phyloP scores from a whole-genome alignment of 1,140 invertebrate species.

The Asobara japonica region DNA sequence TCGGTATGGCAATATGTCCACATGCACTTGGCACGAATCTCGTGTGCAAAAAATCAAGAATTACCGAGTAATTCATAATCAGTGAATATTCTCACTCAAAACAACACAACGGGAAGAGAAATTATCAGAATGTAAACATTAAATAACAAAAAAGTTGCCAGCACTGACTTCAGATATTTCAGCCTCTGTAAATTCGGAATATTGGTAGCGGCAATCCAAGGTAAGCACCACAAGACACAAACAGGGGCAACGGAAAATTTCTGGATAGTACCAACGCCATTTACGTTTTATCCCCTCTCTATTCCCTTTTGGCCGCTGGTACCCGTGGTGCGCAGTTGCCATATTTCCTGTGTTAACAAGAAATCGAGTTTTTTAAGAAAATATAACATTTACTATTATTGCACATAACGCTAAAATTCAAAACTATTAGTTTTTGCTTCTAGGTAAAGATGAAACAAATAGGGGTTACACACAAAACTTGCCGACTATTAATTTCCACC shows the following conservation, averaged over 20 bases:
- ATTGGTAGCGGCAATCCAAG: conserved; percentile 52
- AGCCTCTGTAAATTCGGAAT: conserved; percentile 49
- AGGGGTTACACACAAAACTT: too few relatives aligned
- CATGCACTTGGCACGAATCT: neutral
- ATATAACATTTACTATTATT: too few relatives aligned
- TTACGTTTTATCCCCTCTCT: conserved; percentile 25
- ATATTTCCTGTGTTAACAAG: too few relatives aligned
- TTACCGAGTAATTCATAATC: neutral
- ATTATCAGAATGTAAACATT: conserved; percentile 31
- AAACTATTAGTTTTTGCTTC: too few relatives aligned
- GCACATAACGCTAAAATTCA: too few relatives aligned
- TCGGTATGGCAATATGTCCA: too few relatives aligned
- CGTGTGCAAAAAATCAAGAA: neutral
- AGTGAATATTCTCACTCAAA: neutral
- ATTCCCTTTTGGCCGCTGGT: neutral
- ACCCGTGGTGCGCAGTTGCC: too few relatives aligned
- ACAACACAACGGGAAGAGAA: conserved; percentile 14
- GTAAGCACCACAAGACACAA: conserved; percentile 5
- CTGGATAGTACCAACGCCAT: conserved; percentile 45
- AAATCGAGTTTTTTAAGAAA: too few relatives aligned
- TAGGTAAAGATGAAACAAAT: too few relatives aligned
- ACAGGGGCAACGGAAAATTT: neutral
- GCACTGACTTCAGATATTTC: conserved; percentile 63
- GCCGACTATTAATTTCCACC: too few relatives aligned
- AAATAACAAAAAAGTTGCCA: conserved; percentile 60